Base-by-base conservation (phyloP, 1,140 invertebrate genomes). In the Aphelenchoides besseyi region DNA sequence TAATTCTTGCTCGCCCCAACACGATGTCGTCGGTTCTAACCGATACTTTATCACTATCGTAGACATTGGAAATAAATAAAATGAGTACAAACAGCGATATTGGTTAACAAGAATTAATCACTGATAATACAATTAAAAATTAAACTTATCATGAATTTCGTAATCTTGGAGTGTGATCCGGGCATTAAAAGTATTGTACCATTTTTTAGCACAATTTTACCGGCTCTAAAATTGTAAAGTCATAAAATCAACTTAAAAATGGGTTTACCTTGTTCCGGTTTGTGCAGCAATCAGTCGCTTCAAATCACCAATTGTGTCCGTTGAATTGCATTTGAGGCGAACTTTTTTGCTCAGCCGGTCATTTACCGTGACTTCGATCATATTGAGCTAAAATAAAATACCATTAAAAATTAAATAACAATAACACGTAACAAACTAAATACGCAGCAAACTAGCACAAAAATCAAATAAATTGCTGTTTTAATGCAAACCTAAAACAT, bases 61-160 rank as follows among this genome's bases (percentile, higher is more conserved):
- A 48, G 41, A 48, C 12, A 16, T 12, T 48, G 41, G 41, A 23
- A 23, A 48, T 23, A 48, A 48, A 48, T 48, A 23, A 23, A 48
- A 48, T 12, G 41, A 48, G 23, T 48, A 12, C 41, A n/a, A n/a
- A 16, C 41, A 23, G 41, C 41, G 12, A 23, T 23, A 48, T 48
- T 23, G 41, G 23, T 12, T 23, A 23, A 23, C 41, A 16, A 23
- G 12, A 12, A 48, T 48, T 23, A 23, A 48, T 59, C 55, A 59
- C 18, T 28, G 26, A 33, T 29, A 98, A 84, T 98, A 98, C 8
- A 98, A 86, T 86, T 98, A 95, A 85, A 98, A 87, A 87, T 98
- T 98, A 94, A 97, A 97, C 64, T 95, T 95, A 87, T 98, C 95
- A 80, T 98, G 93, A 81, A 98, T 97, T 90, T 98, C 95, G 91